A percentile compares a stretch with the other conserved stretches of the same genome.
Conservation (phyloP, 2,888 invertebrate species). For the Metalampra italica region DNA sequence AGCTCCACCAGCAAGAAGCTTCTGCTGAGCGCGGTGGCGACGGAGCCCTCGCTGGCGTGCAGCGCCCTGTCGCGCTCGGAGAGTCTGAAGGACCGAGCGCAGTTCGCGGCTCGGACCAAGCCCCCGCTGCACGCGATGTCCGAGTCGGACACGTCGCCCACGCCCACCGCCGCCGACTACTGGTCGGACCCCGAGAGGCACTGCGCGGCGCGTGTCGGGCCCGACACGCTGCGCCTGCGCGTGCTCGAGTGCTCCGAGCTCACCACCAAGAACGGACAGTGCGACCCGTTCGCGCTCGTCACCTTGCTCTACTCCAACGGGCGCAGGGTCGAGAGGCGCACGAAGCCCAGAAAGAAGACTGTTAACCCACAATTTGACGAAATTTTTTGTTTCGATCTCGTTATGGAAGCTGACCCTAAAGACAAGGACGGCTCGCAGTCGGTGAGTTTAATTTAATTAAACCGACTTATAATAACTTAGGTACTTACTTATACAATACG, state of each 20-base stretch:
- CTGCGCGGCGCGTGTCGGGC: constrained; percentile 63
- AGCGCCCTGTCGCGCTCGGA: constrained; percentile 64
- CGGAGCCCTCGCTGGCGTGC: constrained; percentile 50
- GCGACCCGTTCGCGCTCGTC: constrained; percentile 93
- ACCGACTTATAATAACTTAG: background rate
- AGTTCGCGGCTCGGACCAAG: constrained; percentile 56
- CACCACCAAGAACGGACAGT: constrained; percentile 92
- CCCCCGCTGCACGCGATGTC: constrained; percentile 69
- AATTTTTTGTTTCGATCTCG: constrained; percentile 87
- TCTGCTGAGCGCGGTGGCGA: constrained; percentile 53
- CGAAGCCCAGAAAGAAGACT: constrained; percentile 93
- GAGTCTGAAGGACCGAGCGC: constrained; percentile 67
- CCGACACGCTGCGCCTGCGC: constrained; percentile 78
- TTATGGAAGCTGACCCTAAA: constrained; percentile 77
- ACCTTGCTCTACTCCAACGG: constrained; percentile 89
- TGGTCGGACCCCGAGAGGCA: constrained; percentile 74
- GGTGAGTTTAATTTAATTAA: constrained; percentile 38
- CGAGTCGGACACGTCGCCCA: constrained; percentile 56
- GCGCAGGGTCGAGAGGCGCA: constrained; percentile 87
- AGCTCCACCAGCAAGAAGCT: constrained; percentile 71
- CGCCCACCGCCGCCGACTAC: constrained; percentile 72
- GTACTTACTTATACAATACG: background rate
- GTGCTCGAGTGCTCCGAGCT: constrained; percentile 92
- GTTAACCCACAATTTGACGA: constrained; percentile 94
- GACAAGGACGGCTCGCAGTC: constrained; percentile 76